Percentiles rank a stretch among this genome's conserved stretches.
Evolutionary conservation across 2,888 invertebrate genomes (phyloP).

Genomic region (Exephanes ischioxanthus): DNA sequence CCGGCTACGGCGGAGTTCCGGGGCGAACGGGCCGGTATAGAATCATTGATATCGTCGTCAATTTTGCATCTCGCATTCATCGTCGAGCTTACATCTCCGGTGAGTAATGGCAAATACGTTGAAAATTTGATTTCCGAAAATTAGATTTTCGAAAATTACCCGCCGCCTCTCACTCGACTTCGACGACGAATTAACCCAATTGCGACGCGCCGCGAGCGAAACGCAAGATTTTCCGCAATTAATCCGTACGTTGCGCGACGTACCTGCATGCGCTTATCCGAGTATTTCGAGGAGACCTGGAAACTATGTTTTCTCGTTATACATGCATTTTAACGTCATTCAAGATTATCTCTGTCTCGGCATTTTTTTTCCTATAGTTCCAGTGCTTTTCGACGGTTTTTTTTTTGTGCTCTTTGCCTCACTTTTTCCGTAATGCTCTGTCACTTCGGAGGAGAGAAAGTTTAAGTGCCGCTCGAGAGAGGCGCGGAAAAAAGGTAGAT

Average conservation of each 20-base stretch:
- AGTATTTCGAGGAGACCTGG: neutral
- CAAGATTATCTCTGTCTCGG: neutral
- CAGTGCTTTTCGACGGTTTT: neutral
- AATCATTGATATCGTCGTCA: conserved; percentile 42
- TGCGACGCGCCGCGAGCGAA: conserved; percentile 6
- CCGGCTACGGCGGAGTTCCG: conserved; percentile 7
- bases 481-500: conserved; percentile 10
- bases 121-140: conserved; percentile 59
- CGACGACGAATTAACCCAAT: conserved; percentile 53
- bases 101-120: neutral
- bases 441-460: conserved; percentile 4
- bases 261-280: neutral
- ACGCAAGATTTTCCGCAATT: neutral
- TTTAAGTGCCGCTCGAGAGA: conserved; percentile 17
- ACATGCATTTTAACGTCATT: neutral
- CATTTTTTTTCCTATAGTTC: conserved; percentile 6
- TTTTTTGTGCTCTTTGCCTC: neutral
- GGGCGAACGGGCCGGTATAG: neutral
- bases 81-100: conserved; percentile 38
- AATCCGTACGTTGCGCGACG: neutral
- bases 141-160: conserved; percentile 63
- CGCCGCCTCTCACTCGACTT: conserved; percentile 2
- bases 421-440: neutral
- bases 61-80: conserved; percentile 62
- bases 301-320: neutral